Evolutionary conservation across 2,113 vertebrate species (phyloP), one percentile per base, ranked within the genome.

Genomic region (Planiliza haematocheilus): DNA sequence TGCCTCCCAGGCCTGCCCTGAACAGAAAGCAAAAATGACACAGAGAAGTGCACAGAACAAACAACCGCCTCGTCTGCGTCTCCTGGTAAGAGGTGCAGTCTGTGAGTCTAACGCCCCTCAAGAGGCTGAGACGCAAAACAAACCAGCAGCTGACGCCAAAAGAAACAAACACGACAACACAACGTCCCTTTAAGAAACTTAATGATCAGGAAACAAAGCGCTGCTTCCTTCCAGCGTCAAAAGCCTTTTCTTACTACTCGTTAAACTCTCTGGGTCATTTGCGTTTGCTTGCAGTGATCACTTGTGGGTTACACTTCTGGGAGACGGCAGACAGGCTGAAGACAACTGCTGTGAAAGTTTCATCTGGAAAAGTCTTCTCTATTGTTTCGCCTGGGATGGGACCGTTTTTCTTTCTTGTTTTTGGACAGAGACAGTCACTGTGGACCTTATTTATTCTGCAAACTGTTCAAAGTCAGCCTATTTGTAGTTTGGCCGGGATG

Each of bases 1-100:
- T 96, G 96, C 76, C 94, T 93, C 75, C 97, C 98, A 63, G 93
- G 93, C 30, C 94, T 96, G 84, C 98, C 98, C 98, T 99, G 90
- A 87, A 95, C 95, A 74, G 76, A 93, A 89, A 91, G 72, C 84
- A 37, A 7, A 90, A 77, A 90, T 87, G 87, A 87, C 86, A 78
- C 70, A 85, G 62, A 87, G 85, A 79, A 87, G 70, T 77, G 76
- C 46, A 9, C 62, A 69, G n/a, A 72, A 70, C 49, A 37, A 52
- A 81, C 58, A 72, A 57, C 8, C 45, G 66, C 74, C 38, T 53
- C 53, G n/a, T n/a, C n/a, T 18, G 1, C 7, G n/a, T 30, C 20
- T 58, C 39, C 39, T 38, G 61, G n/a, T 46, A 14, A 63, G 64
- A 79, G 58, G 55, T 52, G 17, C 7, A 41, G 67, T 10, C 34